Evolutionary conservation across 2,888 invertebrate genomes (phyloP).

Genomic region (Brenthis daphne): DNA sequence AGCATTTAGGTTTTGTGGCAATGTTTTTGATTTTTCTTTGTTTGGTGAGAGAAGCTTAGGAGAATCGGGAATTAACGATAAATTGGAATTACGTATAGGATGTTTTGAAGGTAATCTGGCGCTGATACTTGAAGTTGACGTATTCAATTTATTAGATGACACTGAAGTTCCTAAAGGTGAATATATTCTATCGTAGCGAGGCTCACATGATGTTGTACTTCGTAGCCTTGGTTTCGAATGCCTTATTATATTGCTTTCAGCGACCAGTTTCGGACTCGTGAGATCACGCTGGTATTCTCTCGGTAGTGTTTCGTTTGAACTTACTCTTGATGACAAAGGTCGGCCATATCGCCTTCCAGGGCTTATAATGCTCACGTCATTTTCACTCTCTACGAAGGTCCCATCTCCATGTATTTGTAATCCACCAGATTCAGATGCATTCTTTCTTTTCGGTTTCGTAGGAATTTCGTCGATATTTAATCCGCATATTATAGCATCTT

Average conservation of each 20-base stretch:
- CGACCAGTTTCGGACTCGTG: conserved; percentile 68
- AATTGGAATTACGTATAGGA: conserved; percentile 70
- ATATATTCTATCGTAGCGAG: conserved; percentile 74
- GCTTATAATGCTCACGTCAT: conserved; percentile 69
- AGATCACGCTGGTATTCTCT: conserved; percentile 69
- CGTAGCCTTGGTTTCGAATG: conserved; percentile 68
- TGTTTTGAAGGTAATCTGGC: conserved; percentile 59
- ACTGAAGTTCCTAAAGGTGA: conserved; percentile 68
- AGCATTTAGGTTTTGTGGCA: conserved; percentile 82
- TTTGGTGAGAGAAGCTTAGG: conserved; percentile 70
- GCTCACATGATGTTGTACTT: conserved; percentile 73
- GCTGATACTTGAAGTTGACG: conserved; percentile 63
- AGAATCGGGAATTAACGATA: conserved; percentile 74
- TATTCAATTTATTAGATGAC: conserved; percentile 69
- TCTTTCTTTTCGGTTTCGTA: conserved; percentile 61
- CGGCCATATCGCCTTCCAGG: conserved; percentile 67
- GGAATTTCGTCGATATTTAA: conserved; percentile 53
- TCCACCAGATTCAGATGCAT: conserved; percentile 57
- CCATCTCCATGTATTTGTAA: conserved; percentile 65
- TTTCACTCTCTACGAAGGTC: conserved; percentile 75
- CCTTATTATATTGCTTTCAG: conserved; percentile 61
- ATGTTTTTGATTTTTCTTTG: conserved; percentile 83
- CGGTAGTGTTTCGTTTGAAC: conserved; percentile 72
- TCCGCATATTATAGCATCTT: conserved; percentile 71
- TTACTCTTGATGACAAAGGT: conserved; percentile 70